These are phyloP conservation scores for Fragum fragum DNA, from an alignment of 2,888 invertebrate species.

Conservation along the genomic window DNA sequence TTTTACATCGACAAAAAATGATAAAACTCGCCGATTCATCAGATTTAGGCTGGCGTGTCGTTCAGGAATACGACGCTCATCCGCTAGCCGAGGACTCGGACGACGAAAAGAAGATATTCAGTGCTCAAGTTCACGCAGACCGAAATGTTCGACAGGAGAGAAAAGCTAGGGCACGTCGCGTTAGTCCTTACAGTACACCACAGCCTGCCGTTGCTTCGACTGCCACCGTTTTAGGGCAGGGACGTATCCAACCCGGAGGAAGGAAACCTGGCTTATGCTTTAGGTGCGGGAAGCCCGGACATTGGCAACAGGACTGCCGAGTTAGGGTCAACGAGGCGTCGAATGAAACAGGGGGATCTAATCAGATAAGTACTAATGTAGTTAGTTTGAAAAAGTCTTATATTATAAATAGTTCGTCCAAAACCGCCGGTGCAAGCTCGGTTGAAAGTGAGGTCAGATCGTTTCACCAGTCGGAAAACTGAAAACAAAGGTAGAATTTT, in stretches of 20 bases:
- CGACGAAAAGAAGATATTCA: constrained; percentile 47
- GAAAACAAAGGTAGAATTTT: no score
- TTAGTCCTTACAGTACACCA: constrained; percentile 7
- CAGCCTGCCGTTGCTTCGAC: neutral
- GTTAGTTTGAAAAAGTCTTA: neutral
- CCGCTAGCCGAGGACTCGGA: constrained; percentile 47
- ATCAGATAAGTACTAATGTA: constrained; percentile 30
- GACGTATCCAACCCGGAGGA: neutral
- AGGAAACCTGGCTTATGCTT: constrained; percentile 44
- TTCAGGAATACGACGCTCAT: constrained; percentile 36
- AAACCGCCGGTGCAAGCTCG: neutral
- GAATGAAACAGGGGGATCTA: neutral
- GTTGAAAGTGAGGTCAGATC: neutral
- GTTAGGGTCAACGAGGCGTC: neutral
- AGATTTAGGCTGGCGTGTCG: constrained; percentile 29
- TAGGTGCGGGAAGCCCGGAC: constrained; percentile 37
- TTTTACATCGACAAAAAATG: constrained; percentile 29
- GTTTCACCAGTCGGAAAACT: constrained; percentile 36
- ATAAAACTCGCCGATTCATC: constrained; percentile 38
- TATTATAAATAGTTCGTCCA: neutral
- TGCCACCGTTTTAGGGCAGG: neutral
- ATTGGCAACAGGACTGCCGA: constrained; percentile 41
- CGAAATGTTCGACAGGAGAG: constrained; percentile 37
- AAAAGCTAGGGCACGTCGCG: constrained; percentile 7
- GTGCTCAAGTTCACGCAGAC: constrained; percentile 45